Evolutionary conservation across 2,888 invertebrate genomes (phyloP).

Genomic region (Choreutis nemorana): DNA sequence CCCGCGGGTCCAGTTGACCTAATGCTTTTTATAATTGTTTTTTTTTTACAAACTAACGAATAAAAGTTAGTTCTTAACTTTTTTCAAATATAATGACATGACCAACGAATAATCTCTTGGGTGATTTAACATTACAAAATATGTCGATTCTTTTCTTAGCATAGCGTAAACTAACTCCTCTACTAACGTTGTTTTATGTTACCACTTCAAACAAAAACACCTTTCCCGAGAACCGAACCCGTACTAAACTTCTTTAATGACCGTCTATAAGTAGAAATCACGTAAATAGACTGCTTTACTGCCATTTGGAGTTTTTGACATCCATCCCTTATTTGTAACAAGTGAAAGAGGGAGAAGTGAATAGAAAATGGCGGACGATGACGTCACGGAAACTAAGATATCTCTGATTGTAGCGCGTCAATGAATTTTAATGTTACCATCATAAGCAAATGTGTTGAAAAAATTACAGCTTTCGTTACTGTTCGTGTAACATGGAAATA

Average conservation of each 20-base stretch:
- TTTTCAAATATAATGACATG: no score
- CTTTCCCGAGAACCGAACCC: slow-evolving; percentile 11
- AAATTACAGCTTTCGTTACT: slow-evolving; percentile 20
- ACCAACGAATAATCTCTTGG: no score
- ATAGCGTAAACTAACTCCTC: no score
- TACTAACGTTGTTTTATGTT: not conserved
- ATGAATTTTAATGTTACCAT: no score
- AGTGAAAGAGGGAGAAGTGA: slow-evolving; percentile 21
- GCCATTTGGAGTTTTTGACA: slow-evolving; percentile 20
- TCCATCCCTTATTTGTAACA: slow-evolving; percentile 17
- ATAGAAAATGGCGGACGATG: slow-evolving; percentile 20
- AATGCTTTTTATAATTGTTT: no score
- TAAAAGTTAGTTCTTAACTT: no score
- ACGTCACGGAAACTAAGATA: slow-evolving; percentile 18
- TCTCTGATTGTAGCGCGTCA: no score
- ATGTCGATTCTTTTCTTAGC: no score
- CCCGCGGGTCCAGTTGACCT: no score
- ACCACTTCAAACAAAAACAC: slow-evolving; percentile 3
- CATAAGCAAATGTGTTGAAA: slow-evolving; percentile 22
- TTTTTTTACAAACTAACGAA: no score
- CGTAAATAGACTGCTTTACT: slow-evolving; percentile 33
- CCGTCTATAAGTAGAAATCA: slow-evolving; percentile 23
- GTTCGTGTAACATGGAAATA: slow-evolving; percentile 20
- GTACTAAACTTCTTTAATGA: slow-evolving; percentile 20
- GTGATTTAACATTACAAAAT: no score